Evolutionary conservation across 37 sponge, comb jelly and placozoan genomes (phyloP).

Genomic region (Petrosia ficiformis): DNA sequence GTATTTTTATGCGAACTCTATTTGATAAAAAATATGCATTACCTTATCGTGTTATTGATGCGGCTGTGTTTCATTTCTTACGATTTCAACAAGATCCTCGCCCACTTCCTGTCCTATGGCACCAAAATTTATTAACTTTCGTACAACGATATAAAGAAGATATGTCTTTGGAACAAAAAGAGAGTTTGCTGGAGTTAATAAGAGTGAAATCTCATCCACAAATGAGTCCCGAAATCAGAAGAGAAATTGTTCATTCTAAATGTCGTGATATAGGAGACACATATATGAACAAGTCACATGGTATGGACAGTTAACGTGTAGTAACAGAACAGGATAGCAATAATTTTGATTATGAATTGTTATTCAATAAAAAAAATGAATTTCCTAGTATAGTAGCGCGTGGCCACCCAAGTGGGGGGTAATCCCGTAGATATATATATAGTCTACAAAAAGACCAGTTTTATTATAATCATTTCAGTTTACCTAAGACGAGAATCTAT

Average conservation of each 20-base stretch:
- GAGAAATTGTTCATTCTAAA: slow-evolving; percentile 82
- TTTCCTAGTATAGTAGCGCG: no score
- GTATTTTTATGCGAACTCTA: slow-evolving; percentile 90
- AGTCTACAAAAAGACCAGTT: no score
- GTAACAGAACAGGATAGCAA: no score
- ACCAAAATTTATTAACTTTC: slow-evolving; percentile 89
- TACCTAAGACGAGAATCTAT: no score
- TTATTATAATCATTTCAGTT: no score
- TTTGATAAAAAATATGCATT: slow-evolving; percentile 96
- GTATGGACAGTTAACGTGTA: no score
- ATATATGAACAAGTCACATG: no score
- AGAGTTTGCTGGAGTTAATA: slow-evolving; percentile 74
- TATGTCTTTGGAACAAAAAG: slow-evolving; percentile 92
- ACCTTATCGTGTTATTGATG: slow-evolving; percentile 93
- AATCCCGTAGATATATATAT: no score
- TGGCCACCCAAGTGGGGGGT: no score
- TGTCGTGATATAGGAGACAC: slow-evolving; percentile 75
- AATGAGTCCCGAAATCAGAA: slow-evolving; percentile 75
- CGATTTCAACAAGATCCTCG: slow-evolving; percentile 70
- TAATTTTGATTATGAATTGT: no score
- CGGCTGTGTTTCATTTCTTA: slow-evolving; percentile 78
- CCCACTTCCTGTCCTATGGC: slow-evolving; percentile 92
- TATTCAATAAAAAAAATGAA: no score
- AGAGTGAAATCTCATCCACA: slow-evolving; percentile 42
- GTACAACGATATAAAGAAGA: slow-evolving; percentile 96